Evolutionary conservation across 2,888 invertebrate genomes (phyloP).

Genomic region (Torymus auratus): DNA sequence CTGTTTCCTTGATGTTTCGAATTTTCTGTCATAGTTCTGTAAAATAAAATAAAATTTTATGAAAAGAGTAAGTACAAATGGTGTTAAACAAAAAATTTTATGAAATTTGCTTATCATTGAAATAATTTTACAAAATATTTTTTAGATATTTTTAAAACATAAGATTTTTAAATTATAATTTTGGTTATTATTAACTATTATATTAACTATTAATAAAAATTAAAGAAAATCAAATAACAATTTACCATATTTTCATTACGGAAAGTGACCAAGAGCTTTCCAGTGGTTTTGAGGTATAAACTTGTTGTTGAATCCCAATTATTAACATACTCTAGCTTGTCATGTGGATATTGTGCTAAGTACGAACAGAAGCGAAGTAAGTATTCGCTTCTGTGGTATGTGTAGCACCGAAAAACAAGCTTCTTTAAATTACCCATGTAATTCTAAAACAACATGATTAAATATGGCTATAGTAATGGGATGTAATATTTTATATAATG

Average conservation of each 20-base stretch:
- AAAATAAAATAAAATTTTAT: conserved; percentile 24
- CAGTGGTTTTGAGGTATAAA: conserved; percentile 82
- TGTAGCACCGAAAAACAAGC: conserved; percentile 84
- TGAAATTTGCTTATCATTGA: not conserved
- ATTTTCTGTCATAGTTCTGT: conserved; percentile 74
- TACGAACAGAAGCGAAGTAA: conserved; percentile 84
- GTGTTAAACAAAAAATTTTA: no score
- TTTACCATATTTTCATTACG: conserved; percentile 85
- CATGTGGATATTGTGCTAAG: conserved; percentile 82
- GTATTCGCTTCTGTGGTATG: conserved; percentile 85
- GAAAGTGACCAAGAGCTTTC: conserved; percentile 85
- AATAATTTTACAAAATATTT: not conserved
- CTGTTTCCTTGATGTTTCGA: conserved; percentile 75
- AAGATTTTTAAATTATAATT: not conserved
- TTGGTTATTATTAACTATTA: not conserved
- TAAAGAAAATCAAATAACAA: conserved; percentile 7
- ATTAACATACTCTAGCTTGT: conserved; percentile 83
- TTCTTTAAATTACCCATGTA: conserved; percentile 82
- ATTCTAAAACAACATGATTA: conserved; percentile 70
- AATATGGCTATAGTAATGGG: not conserved
- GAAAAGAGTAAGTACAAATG: no score
- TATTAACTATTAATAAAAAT: not conserved
- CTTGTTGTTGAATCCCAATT: conserved; percentile 87
- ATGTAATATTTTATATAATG: no score
- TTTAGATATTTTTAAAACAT: no score